Base-by-base conservation (phyloP, 2,888 invertebrate species). In the Cybosia mesomella region DNA sequence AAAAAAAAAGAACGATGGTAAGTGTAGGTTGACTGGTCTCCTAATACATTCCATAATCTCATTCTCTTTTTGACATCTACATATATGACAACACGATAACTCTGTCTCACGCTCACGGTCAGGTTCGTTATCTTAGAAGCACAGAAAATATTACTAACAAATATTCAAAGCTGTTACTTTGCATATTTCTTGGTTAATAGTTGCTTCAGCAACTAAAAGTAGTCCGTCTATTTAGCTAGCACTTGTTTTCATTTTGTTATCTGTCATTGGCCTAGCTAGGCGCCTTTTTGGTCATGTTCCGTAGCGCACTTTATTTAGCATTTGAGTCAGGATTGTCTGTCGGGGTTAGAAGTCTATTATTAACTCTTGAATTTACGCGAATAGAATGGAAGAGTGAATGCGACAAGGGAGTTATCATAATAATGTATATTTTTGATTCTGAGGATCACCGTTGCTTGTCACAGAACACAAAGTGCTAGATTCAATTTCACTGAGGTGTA, bases 201-300 rank as follows among this genome's bases (percentile, higher is more conserved):
- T 58, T 32, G 49, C 11, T 21, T 9, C 43, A 5, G 18, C 53
- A 62, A 39, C 67, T 15, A 39, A 59, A 58, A 58, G 67, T 58
- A 4, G 36, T 54, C 8, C 22, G 69, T 54, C 18, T 69, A 22
- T 54, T 65, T 64, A 24, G n/a, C 32, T 13, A 18, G 55, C 68
- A 62, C 69, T 77, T 78, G 66, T 84, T 80, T 84, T 79, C 55
- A 57, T 81, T 75, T 70, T 80, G 70, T 79, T 80, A 77, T 79
- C 83, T 80, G 80, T 77, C 85, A 75, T 73, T 84, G 79, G 74
- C 70, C 77, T 73, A 74, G 71, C 70, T 69, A 10, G 22, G 32
- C 32, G 36, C 57, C 53, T 39, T 67, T 64, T 63, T 73, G 68
- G 34, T 70, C 67, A 32, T 70, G 65, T 77, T 74, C n/a, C 53